Base-by-base conservation (phyloP, 2,797 vertebrate genomes). In the Arvicola amphibius region DNA sequence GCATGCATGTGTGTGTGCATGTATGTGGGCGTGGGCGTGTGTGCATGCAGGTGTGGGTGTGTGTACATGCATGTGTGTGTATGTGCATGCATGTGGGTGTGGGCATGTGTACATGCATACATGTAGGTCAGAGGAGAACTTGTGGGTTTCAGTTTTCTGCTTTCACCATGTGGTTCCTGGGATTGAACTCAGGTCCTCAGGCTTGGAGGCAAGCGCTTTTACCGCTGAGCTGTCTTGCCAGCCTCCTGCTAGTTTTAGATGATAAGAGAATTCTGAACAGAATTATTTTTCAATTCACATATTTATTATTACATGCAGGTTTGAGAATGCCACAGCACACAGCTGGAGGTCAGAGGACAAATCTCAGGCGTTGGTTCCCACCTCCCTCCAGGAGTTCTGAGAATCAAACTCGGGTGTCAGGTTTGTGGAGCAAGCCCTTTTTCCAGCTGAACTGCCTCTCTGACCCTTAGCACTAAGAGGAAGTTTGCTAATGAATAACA, bases 401-500 rank as follows among this genome's bases (percentile, higher is more conserved):
- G 69, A 17, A 32, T 19, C 37, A 56, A 71, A 73, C n/a, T 43
- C 37, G 13, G 86, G 37, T 88, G 46, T 12, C n/a, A 19, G 48
- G 14, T 8, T 59, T 74, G 48, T 40, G 10, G 16, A 12, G 23
- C 67, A 59, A 59, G 51, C 2, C 16, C 17, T 32, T 74, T 40
- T 7, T 16, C n/a, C 67, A 37, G 10, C 48, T 23, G n/a, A 59
- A 10, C 69, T 27, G 25, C 43, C 25, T 46, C 87, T n/a, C 12
- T 8, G 16, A 56, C 69, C 51, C 29, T n/a, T 37, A 51, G 83
- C 29, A 65, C n/a, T 69, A 83, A 92, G 77, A 63, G 61, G 90
- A 90, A 93, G 69, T 43, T 84, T 63, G 51, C 53, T 74, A 88
- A 84, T 63, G 46, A 91, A 79, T 88, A 76, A 76, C 73, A 43